Evolutionary conservation across 2,113 vertebrate genomes (phyloP).

Genomic region (Hiodon tergisus): DNA sequence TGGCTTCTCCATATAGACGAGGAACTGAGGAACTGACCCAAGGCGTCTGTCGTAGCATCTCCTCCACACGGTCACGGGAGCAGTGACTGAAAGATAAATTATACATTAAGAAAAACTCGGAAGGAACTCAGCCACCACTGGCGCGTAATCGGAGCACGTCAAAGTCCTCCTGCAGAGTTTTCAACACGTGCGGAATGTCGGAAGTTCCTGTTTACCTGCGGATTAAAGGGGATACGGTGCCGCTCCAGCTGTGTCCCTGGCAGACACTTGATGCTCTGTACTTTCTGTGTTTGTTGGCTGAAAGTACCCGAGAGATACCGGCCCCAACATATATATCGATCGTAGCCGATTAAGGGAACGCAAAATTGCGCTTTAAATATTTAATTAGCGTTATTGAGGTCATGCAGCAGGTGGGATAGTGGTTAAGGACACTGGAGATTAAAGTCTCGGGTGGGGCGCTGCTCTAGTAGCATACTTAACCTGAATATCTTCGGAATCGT

Average conservation of each 20-base stretch:
- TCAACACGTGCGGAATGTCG: constrained; percentile 11
- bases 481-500: no score
- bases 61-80: constrained; percentile 71
- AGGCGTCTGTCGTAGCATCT: constrained; percentile 64
- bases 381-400: no score
- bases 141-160: constrained; percentile 59
- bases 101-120: constrained; percentile 78
- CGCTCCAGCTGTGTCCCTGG: no score
- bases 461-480: no score
- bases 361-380: no score
- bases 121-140: constrained; percentile 52
- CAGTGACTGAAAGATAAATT: constrained; percentile 75
- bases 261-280: not conserved
- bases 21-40: constrained; percentile 52
- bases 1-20: constrained; percentile 57
- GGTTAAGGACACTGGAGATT: no score
- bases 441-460: no score
- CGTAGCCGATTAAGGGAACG: no score
- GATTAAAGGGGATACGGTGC: not conserved
- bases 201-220: constrained; percentile 19
- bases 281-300: not conserved
- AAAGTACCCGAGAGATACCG: not conserved
- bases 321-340: no score
- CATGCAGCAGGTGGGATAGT: no score
- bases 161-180: constrained; percentile 34